Evolutionary conservation across 2,888 invertebrate species (phyloP).

Genomic region (Ormyrus labotus): DNA sequence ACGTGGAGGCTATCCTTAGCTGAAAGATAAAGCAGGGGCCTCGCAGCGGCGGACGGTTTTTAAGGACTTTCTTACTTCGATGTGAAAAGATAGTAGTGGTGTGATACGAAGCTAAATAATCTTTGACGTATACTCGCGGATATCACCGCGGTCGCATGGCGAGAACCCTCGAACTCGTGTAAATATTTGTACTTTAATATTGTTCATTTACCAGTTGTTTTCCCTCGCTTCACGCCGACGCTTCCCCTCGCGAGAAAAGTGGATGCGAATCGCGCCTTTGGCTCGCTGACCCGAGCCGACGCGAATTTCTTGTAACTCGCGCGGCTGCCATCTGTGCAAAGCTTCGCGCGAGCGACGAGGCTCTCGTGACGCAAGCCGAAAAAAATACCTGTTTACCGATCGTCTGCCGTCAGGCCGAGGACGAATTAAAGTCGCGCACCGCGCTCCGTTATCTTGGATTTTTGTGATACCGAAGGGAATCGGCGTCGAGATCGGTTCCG

Average conservation of each 20-base stretch:
- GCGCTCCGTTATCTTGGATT: not conserved
- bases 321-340: slow-evolving; percentile 45
- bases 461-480: slow-evolving; percentile 21
- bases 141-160: not conserved
- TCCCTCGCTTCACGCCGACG: too few species aligned
- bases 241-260: not conserved
- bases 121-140: not conserved
- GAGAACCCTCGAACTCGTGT: not conserved
- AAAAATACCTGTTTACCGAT: slow-evolving; percentile 64
- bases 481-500: too few species aligned
- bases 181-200: too few species aligned
- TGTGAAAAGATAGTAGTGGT: not conserved
- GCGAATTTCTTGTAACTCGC: not conserved
- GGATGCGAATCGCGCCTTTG: too few species aligned
- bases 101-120: not conserved
- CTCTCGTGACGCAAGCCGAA: not conserved
- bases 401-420: slow-evolving; percentile 64
- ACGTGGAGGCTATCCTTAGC: too few species aligned
- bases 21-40: too few species aligned
- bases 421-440: slow-evolving; percentile 63
- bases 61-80: slow-evolving; percentile 11
- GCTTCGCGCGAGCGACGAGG: not conserved
- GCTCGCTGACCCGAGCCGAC: not conserved
- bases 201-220: too few species aligned
- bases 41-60: not conserved